Base-by-base conservation (phyloP, 2,888 invertebrate genomes). In the Trichogramma evanescens region DNA sequence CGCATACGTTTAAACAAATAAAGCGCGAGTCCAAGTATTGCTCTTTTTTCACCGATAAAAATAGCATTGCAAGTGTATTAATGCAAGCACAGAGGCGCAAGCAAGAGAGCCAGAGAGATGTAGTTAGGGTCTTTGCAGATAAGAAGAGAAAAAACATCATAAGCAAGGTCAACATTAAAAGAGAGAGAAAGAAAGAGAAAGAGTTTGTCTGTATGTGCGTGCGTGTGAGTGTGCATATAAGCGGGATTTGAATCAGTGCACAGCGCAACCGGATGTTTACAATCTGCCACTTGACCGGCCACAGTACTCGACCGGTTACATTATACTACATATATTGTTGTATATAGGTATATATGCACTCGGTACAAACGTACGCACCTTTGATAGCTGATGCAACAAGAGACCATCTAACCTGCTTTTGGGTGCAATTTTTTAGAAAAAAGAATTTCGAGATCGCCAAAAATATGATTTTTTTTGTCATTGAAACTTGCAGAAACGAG, bases 271-370 rank as follows among this genome's bases (percentile, higher is more conserved):
- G 73, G 74, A 74, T 73, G 74, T 74, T 74, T 74, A 73, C 71
- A 72, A 72, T 73, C 72, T 72, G 72, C 72, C 72, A 72, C 71
- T 74, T 71, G 72, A 70, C 69, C 68, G 68, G 66, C 67, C 65
- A 63, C 65, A 63, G 50, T 26, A 26, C 26, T 26, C 64, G 67
- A 68, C 63, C 66, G 63, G 67, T 68, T 67, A 65, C 59, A 42
- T 59, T 54, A 58, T 61, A 62, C 64, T 26, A 26, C 26, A 26
- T 26, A 26, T 26, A 26, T 26, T 26, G 26, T 26, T 26, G 26
- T 7, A 13, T 51, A 8, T 41, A 13, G 9, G 2, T 10, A 10
- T 49, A 7, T 10, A 10, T 49, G 10, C n/a, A 10, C 42, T 13
- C 45, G 9, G 10, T 51, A 41, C 48, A 26, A 3, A 43, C 9